Percentiles rank a stretch among this genome's conserved stretches.
These are phyloP conservation scores for Morone saxatilis DNA, from an alignment of 2,113 vertebrate species.

Conservation along the genomic window DNA sequence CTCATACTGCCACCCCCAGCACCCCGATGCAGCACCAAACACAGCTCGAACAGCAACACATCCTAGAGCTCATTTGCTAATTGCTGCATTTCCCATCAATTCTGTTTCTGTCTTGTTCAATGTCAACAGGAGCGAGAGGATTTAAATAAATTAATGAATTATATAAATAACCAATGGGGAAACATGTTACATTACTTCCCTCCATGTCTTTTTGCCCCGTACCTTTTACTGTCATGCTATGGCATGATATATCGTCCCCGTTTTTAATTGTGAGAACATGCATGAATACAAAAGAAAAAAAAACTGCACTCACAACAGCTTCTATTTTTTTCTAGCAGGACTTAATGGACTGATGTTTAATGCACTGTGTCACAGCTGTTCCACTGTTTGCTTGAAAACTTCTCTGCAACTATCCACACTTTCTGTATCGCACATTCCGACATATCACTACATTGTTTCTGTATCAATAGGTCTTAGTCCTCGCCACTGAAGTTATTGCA, in stretches of 20 bases:
- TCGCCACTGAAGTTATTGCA: constrained; percentile 6
- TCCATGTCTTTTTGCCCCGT: constrained; percentile 26
- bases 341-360: constrained; percentile 66
- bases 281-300: background rate
- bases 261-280: constrained; percentile 19
- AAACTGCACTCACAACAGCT: background rate
- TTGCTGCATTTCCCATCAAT: constrained; percentile 98
- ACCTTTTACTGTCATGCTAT: constrained; percentile 27
- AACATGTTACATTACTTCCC: constrained; percentile 51
- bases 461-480: constrained; percentile 10
- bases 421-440: constrained; percentile 1
- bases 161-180: constrained; percentile 66
- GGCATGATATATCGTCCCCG: constrained; percentile 33
- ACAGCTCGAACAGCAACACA: constrained; percentile 87
- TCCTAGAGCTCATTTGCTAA: constrained; percentile 99
- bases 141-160: constrained; percentile 75
- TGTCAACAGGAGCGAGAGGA: constrained; percentile 86
- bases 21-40: constrained; percentile 68
- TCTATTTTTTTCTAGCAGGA: background rate
- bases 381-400: constrained; percentile 28
- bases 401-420: constrained; percentile 34
- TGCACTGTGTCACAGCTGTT: constrained; percentile 41
- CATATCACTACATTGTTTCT: constrained; percentile 6
- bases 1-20: constrained; percentile 63
- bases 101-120: constrained; percentile 93